Percentiles rank a stretch among this genome's conserved stretches.
Evolutionary conservation across 2,113 vertebrate species (phyloP).

Genomic region (Nanger granti): DNA sequence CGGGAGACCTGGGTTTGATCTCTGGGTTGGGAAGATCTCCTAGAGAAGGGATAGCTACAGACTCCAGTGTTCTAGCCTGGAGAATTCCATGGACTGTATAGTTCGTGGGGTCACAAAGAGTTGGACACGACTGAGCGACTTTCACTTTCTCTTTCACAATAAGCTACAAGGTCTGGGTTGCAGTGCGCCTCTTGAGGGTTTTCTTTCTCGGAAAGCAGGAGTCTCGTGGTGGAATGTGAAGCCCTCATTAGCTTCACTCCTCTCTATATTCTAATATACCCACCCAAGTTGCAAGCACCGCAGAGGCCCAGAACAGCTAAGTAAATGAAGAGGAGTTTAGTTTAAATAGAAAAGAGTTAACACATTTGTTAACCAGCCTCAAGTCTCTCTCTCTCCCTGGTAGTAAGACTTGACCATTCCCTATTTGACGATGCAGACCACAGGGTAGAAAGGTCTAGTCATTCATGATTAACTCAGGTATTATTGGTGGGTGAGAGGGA

Average conservation of each 20-base stretch:
- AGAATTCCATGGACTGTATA: background rate
- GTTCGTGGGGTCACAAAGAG: background rate
- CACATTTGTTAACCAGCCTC: background rate
- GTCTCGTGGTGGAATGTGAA: fast-evolving
- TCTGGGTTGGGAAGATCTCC: background rate
- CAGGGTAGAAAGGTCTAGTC: background rate
- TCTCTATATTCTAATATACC: background rate
- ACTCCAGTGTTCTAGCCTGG: background rate
- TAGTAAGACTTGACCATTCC: background rate
- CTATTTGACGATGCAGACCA: background rate
- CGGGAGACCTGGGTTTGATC: background rate
- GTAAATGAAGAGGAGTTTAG: background rate
- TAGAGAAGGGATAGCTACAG: background rate
- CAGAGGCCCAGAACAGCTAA: background rate
- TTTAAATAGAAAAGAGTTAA: background rate
- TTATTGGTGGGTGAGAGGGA: background rate
- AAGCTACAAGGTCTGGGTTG: background rate
- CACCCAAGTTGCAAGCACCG: background rate
- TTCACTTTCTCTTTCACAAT: background rate
- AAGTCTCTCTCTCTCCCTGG: background rate
- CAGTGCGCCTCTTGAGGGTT: background rate
- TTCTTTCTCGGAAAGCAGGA: background rate
- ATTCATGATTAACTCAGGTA: background rate
- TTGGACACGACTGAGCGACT: fast-evolving
- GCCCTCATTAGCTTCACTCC: background rate